phyloP scores from a whole-genome alignment of 2,113 vertebrate genomes.

The Apaloderma vittatum region DNA sequence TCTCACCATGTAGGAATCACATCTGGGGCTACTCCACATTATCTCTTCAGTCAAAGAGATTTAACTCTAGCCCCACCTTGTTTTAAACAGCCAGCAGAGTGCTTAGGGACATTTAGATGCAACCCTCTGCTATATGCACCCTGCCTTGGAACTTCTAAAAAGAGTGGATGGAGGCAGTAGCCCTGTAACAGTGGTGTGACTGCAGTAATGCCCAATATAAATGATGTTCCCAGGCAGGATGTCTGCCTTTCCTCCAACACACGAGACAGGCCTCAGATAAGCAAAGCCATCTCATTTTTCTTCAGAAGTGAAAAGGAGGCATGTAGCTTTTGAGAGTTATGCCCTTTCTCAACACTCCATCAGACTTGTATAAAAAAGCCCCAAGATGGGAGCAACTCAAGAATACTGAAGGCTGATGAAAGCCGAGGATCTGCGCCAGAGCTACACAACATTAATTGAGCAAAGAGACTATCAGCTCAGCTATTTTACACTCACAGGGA shows the following conservation, averaged over 20 bases:
- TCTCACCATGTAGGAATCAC: rapidly evolving
- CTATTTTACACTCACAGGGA: neutral
- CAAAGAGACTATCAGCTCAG: neutral
- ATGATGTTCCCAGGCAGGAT: neutral
- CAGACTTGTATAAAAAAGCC: neutral
- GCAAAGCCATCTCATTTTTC: neutral
- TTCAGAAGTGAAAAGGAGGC: neutral
- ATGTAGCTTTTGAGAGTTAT: neutral
- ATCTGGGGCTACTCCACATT: neutral
- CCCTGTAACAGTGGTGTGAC: neutral
- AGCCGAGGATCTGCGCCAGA: conserved; percentile 15
- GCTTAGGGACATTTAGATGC: neutral
- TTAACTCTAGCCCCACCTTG: neutral
- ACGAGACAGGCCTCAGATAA: neutral
- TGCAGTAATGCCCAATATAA: neutral
- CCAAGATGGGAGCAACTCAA: neutral
- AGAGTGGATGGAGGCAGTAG: neutral
- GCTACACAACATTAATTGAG: neutral
- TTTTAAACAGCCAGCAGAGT: neutral
- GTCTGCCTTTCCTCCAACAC: neutral
- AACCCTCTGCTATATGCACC: neutral
- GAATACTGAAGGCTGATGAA: conserved; percentile 18
- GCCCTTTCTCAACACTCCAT: neutral
- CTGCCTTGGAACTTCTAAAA: neutral
- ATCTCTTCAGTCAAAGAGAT: neutral